Percentiles rank a stretch among this genome's conserved stretches.
These are phyloP conservation scores for Melanaphis sacchari DNA, from an alignment of 1,140 invertebrate genomes.

Conservation along the genomic window DNA sequence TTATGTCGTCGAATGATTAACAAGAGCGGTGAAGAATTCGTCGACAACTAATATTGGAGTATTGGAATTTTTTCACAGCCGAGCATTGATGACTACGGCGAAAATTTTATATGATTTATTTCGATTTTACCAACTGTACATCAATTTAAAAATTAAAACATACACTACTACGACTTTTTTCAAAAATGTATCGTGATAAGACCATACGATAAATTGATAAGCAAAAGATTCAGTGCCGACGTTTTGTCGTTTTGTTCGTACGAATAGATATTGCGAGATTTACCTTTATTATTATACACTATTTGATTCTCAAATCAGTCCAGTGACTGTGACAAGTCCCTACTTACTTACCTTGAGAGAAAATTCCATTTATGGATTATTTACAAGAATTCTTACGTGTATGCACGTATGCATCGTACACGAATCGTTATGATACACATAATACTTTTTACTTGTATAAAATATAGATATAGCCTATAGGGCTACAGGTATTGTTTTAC, in stretches of 20 bases:
- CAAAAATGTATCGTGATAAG: slow-evolving; percentile 35
- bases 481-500: not conserved
- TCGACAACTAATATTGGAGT: not conserved
- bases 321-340: not conserved
- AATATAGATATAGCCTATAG: not conserved
- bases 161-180: not conserved
- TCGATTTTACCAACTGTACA: not conserved
- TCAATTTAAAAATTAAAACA: not conserved
- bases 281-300: not conserved
- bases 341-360: not conserved
- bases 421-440: not conserved
- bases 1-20: no score
- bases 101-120: not conserved
- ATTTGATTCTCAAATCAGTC: not conserved
- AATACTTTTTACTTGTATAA: not conserved
- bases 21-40: not conserved
- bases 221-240: slow-evolving; percentile 20
- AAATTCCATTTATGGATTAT: slow-evolving; percentile 16
- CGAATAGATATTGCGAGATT: not conserved
- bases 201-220: slow-evolving; percentile 13
- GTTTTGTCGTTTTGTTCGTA: slow-evolving; percentile 9
- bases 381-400: not conserved
- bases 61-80: not conserved
- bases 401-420: not conserved
- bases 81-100: not conserved